Base-by-base conservation (phyloP, 2,113 vertebrate species). In the Sylvietta virens region DNA sequence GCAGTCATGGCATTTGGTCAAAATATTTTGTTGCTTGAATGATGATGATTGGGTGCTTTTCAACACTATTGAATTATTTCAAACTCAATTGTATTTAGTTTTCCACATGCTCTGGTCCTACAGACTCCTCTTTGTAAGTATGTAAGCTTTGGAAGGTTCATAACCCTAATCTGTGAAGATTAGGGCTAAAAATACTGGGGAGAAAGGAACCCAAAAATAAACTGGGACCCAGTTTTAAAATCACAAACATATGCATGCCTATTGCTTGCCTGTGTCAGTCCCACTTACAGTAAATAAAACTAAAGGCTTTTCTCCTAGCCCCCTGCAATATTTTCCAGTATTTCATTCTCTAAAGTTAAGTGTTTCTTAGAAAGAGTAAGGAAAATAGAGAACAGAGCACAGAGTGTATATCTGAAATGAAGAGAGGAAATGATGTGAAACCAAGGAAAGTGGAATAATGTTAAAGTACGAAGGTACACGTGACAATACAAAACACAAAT, bases 11-110 rank as follows among this genome's bases (percentile, higher is more conserved):
- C 10, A 61, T 69, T 80, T 80, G 37, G 27, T 86, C 31, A 72
- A 60, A 88, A 66, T 54, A 33, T 40, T 74, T 85, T 88, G 4
- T 72, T 86, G 15, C 80, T 90, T 88, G 37, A 89, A 58, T 69
- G 19, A 93, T 53, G 62, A 30, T 61, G 20, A 69, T 81, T 51
- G 86, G 13, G 65, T 50, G 20, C 30, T 74, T 31, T 83, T 92
- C 47, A 94, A 37, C 42, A 67, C 6, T 48, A 86, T 1, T 44
- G 15, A 58, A 82, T 94, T 85, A 57, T 47, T 88, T 53, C 47
- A 53, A 66, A 70, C 40, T 69, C 31, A 58, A 11, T 47, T 37
- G 62, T 50, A 77, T n/a, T 88, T 86, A 51, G 7, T 60, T 80
- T 88, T 86, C 30, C 6, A 23, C 1, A 1, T 12, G 6, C 23